These are phyloP conservation scores for Hypolimnas misippus DNA, from an alignment of 2,888 invertebrate genomes.

Conservation along the genomic window DNA sequence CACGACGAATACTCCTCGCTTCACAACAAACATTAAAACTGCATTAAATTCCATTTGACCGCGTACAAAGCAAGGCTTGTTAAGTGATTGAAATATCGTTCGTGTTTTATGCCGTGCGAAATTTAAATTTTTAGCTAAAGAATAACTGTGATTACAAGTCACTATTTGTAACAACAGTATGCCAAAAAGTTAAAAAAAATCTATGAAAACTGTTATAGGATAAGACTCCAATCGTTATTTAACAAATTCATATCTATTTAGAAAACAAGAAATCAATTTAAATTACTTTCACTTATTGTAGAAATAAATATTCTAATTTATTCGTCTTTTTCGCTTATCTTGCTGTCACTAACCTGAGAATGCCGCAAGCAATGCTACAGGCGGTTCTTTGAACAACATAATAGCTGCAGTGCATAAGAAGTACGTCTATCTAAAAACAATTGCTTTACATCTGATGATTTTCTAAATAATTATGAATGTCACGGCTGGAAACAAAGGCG, in stretches of 20 bases:
- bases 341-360: constrained; percentile 18
- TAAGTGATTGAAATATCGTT: constrained; percentile 64
- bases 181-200: too few species aligned
- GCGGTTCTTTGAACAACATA: constrained; percentile 28
- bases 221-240: too few species aligned
- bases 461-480: constrained; percentile 64
- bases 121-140: constrained; percentile 47
- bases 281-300: constrained; percentile 1
- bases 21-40: constrained; percentile 74
- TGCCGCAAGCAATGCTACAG: constrained; percentile 17
- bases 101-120: constrained; percentile 61
- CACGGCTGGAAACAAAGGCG: constrained; percentile 63
- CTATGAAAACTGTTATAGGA: too few species aligned
- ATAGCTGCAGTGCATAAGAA: constrained; percentile 24
- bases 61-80: constrained; percentile 58
- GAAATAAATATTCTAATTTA: constrained; percentile 15
- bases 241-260: background rate
- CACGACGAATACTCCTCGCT: constrained; percentile 65
- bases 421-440: constrained; percentile 25
- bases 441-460: constrained; percentile 39
- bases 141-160: background rate
- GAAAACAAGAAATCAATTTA: background rate
- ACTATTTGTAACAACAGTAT: too few species aligned
- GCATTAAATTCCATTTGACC: constrained; percentile 77
- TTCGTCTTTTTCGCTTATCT: constrained; percentile 14